Percentiles rank a stretch among this genome's conserved stretches.
Evolutionary conservation across 1,140 invertebrate species (phyloP).

Genomic region (Apocrypta bakeri): DNA sequence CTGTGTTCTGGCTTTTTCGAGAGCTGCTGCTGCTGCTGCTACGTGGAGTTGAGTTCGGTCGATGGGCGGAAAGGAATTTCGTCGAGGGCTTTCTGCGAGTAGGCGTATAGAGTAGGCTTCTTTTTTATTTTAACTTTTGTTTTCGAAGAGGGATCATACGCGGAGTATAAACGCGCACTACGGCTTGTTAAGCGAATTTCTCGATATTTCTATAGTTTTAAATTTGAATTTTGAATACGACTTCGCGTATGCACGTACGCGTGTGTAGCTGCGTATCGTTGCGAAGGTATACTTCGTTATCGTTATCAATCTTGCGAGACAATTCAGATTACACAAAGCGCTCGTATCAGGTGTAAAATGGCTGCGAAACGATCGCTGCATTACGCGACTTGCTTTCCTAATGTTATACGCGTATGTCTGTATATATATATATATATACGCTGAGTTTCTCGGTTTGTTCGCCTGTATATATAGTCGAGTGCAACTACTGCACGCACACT

Average conservation of each 20-base stretch:
- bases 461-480: not conserved
- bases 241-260: no score
- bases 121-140: no score
- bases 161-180: not conserved
- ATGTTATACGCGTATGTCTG: no score
- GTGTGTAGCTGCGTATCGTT: no score
- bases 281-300: no score
- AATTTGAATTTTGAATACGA: no score
- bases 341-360: conserved; percentile 28
- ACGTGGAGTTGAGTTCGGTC: not conserved
- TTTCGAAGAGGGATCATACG: not conserved
- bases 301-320: no score
- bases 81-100: not conserved
- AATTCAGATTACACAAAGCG: not conserved
- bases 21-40: not conserved
- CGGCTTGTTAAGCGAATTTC: not conserved
- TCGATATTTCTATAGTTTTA: no score
- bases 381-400: no score
- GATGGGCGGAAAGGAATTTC: conserved; percentile 5
- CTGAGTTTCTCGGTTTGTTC: not conserved
- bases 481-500: conserved; percentile 34
- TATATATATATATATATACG: no score
- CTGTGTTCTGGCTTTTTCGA: conserved; percentile 7
- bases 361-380: not conserved
- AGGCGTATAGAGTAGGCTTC: no score